These are phyloP conservation scores for Caranx ignobilis DNA, from an alignment of 2,113 vertebrate species.

Conservation along the genomic window DNA sequence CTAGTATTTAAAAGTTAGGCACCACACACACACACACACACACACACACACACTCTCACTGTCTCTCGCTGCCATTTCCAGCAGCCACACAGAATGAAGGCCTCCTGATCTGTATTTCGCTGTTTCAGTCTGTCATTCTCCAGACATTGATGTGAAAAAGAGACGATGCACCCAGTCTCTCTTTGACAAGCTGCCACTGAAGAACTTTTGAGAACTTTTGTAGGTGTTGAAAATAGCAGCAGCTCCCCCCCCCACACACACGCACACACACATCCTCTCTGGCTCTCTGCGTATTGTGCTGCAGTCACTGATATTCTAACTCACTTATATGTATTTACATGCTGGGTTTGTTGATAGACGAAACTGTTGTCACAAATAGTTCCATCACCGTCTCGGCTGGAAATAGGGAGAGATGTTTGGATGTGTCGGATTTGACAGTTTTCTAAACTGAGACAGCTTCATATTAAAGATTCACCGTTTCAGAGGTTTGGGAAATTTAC, in stretches of 20 bases:
- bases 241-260: neutral
- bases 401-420: slow-evolving; percentile 19
- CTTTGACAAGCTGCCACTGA: slow-evolving; percentile 52
- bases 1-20: slow-evolving; percentile 60
- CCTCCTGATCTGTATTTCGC: slow-evolving; percentile 40
- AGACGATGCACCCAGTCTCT: slow-evolving; percentile 30
- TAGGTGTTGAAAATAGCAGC: slow-evolving; percentile 63
- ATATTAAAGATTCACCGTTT: neutral
- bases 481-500: slow-evolving; percentile 1
- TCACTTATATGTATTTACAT: slow-evolving; percentile 37
- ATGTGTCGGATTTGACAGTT: slow-evolving; percentile 4
- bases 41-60: neutral
- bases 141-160: slow-evolving; percentile 33
- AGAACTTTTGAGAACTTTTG: slow-evolving; percentile 68
- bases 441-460: slow-evolving; percentile 7
- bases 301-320: slow-evolving; percentile 35
- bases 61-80: slow-evolving; percentile 50
- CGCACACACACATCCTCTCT: neutral
- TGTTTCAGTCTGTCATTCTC: slow-evolving; percentile 52
- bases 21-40: neutral
- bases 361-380: slow-evolving; percentile 15
- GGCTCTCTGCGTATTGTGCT: slow-evolving; percentile 37
- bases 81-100: slow-evolving; percentile 48
- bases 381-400: slow-evolving; percentile 1
- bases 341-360: slow-evolving; percentile 28